These are phyloP conservation scores for Nycticorax nycticorax DNA, from an alignment of 2,113 vertebrate species.

Conservation along the genomic window DNA sequence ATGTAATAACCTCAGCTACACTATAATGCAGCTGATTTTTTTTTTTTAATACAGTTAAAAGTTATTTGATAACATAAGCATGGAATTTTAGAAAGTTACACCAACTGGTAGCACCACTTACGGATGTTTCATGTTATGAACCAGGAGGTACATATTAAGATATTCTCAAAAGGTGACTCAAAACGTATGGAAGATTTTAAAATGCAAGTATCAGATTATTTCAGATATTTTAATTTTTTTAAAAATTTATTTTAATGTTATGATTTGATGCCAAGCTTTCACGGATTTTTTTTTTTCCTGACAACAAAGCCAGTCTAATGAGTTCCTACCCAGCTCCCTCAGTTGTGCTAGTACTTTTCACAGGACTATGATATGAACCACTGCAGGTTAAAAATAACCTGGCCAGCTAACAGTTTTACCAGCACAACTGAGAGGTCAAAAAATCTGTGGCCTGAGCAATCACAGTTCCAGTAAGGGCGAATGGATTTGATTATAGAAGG, in stretches of 20 bases:
- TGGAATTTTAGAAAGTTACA: background rate
- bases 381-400: conserved; percentile 11
- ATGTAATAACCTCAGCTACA: background rate
- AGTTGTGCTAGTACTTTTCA: background rate
- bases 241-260: background rate
- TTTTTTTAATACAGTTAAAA: background rate
- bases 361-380: background rate
- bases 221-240: background rate
- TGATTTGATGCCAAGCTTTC: background rate
- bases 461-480: background rate
- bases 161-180: background rate
- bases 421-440: background rate
- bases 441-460: background rate
- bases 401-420: background rate
- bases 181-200: background rate
- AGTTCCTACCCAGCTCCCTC: background rate
- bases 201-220: background rate
- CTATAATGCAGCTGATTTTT: background rate
- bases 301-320: background rate
- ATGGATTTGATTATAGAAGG: background rate
- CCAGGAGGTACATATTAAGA: background rate
- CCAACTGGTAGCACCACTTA: background rate
- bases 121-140: background rate
- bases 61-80: background rate
- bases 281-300: background rate